These are phyloP conservation scores for Callosobruchus maculatus DNA, from an alignment of 2,888 invertebrate species.

Conservation along the genomic window DNA sequence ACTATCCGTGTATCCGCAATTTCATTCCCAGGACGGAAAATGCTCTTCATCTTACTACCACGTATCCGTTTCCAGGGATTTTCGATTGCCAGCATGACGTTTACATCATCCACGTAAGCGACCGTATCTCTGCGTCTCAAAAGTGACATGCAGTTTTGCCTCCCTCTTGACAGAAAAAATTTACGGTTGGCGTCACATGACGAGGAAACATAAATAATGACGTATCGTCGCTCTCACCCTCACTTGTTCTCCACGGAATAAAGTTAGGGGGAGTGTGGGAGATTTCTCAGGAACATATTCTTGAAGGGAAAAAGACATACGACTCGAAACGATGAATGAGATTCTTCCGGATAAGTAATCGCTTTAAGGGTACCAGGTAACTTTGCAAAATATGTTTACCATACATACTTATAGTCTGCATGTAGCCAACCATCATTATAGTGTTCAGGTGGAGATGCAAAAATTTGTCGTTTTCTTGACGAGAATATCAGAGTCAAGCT, in stretches of 20 bases:
- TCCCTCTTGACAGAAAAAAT: background rate
- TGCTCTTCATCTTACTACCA: background rate
- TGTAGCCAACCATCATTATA: too few relatives aligned
- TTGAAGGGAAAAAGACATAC: background rate
- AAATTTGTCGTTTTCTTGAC: too few relatives aligned
- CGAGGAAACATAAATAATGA: background rate
- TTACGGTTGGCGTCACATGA: background rate
- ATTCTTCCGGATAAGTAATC: background rate
- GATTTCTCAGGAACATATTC: background rate
- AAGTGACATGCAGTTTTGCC: background rate
- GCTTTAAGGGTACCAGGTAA: background rate
- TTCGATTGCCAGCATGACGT: background rate
- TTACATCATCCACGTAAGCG: background rate
- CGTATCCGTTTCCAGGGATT: background rate
- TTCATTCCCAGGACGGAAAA: too few relatives aligned
- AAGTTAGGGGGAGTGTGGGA: background rate
- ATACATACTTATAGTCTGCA: too few relatives aligned
- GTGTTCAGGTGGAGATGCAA: too few relatives aligned
- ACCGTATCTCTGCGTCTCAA: background rate
- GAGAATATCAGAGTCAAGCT: too few relatives aligned
- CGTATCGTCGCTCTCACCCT: background rate
- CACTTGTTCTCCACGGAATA: background rate
- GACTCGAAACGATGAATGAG: background rate
- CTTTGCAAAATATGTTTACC: too few relatives aligned
- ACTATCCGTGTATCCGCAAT: too few relatives aligned